A percentile compares a stretch with the other conserved stretches of the same genome.
phyloP scores from a whole-genome alignment of 2,113 vertebrate genomes.

The Triplophysa siluroides region DNA sequence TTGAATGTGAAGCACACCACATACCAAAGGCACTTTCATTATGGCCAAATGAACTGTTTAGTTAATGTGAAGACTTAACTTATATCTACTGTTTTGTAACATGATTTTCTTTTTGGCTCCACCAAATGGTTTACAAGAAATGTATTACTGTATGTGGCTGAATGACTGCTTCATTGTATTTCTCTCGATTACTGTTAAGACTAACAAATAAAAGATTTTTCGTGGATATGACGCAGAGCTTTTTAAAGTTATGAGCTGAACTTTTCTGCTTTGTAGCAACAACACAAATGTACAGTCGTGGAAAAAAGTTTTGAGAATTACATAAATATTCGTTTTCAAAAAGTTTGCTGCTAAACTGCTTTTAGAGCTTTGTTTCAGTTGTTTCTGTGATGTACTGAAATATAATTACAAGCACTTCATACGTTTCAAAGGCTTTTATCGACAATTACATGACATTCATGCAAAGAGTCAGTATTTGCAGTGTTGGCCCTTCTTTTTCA shows the following conservation, averaged over 20 bases:
- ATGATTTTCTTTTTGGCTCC: slow-evolving; percentile 8
- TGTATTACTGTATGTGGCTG: slow-evolving; percentile 30
- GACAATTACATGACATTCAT: too few species aligned
- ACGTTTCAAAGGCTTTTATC: too few species aligned
- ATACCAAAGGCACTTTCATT: slow-evolving; percentile 35
- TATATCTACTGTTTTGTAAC: slow-evolving; percentile 42
- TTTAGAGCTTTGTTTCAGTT: too few species aligned
- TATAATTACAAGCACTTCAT: too few species aligned
- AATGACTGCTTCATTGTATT: slow-evolving; percentile 34
- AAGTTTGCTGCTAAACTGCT: too few species aligned
- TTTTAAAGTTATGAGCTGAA: not conserved
- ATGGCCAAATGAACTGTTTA: slow-evolving; percentile 32
- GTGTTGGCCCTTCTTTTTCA: too few species aligned
- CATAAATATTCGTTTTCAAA: too few species aligned
- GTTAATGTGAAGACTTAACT: slow-evolving; percentile 51
- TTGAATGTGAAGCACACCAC: slow-evolving; percentile 29
- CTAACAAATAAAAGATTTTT: slow-evolving; percentile 31
- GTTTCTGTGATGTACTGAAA: too few species aligned
- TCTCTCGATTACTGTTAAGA: slow-evolving; percentile 1
- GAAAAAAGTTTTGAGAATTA: too few species aligned
- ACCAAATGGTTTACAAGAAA: slow-evolving; percentile 14
- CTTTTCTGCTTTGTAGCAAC: not conserved
- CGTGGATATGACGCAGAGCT: not conserved
- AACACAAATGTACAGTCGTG: not conserved
- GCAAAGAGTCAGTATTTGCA: too few species aligned